A percentile compares a stretch with the other conserved stretches of the same genome.
Evolutionary conservation across 1,140 invertebrate species (phyloP).

Genomic region (Pseudomyrmex dendroicus): DNA sequence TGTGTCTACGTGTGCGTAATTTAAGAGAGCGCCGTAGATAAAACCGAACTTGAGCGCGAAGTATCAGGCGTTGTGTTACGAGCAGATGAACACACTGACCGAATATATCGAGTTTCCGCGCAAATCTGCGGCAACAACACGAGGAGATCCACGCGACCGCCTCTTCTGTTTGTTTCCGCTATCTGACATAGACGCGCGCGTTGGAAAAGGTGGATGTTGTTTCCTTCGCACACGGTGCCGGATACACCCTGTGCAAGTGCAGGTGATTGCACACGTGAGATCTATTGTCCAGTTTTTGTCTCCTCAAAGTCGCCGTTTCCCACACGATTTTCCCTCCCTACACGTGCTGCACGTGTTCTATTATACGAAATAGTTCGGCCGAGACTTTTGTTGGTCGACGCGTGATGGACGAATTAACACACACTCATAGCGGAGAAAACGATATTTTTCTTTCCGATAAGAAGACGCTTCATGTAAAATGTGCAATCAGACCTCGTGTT

Average conservation of each 20-base stretch:
- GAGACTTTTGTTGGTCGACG: too few species aligned
- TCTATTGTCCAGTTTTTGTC: slow-evolving; percentile 38
- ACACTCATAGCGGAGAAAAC: too few species aligned
- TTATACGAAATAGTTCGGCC: too few species aligned
- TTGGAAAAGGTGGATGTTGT: slow-evolving; percentile 59
- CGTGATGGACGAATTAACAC: too few species aligned
- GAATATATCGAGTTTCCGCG: slow-evolving; percentile 57
- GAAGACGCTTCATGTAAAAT: too few species aligned
- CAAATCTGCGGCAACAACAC: background rate
- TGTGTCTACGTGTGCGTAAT: background rate
- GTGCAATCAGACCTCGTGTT: too few species aligned
- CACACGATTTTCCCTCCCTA: background rate
- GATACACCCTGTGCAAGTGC: slow-evolving; percentile 49
- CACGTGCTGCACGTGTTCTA: too few species aligned
- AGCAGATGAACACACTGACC: slow-evolving; percentile 47
- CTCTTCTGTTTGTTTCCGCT: slow-evolving; percentile 65
- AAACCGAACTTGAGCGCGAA: background rate
- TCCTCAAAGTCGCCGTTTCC: background rate
- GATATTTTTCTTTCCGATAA: too few species aligned
- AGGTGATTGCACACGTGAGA: slow-evolving; percentile 63
- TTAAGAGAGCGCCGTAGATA: background rate
- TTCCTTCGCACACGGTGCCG: slow-evolving; percentile 34
- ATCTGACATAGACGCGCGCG: slow-evolving; percentile 17
- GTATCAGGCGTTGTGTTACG: slow-evolving; percentile 2
- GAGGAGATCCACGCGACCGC: slow-evolving; percentile 8